phyloP scores from a whole-genome alignment of 2,888 invertebrate genomes.

The Eristalis intricaria region DNA sequence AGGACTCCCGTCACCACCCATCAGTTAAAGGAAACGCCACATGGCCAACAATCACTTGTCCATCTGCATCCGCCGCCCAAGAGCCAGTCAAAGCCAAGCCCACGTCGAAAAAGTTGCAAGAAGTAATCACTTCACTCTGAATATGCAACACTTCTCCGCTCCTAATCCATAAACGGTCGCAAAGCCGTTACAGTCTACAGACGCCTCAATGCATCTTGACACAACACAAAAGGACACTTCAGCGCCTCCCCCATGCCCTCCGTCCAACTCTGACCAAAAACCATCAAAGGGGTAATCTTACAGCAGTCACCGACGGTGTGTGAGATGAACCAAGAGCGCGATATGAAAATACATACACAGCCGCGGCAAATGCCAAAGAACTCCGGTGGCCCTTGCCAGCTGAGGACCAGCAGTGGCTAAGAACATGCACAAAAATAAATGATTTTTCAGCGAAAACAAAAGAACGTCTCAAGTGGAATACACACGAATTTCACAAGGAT shows the following conservation, averaged over 20 bases:
- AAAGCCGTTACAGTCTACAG: background rate
- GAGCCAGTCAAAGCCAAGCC: background rate
- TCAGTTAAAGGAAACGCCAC: too few relatives aligned
- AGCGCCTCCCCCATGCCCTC: background rate
- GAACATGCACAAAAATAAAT: conserved; percentile 57
- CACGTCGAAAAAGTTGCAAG: background rate
- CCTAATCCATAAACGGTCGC: background rate
- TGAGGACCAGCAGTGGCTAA: background rate
- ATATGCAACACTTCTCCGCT: background rate
- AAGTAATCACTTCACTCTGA: background rate
- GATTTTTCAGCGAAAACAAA: conserved; percentile 74
- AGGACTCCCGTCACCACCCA: too few relatives aligned
- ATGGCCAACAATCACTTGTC: too few relatives aligned
- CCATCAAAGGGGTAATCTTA: background rate
- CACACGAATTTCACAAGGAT: conserved; percentile 73
- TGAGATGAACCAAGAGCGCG: conserved; percentile 16
- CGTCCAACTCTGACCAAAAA: background rate
- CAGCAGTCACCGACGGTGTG: background rate
- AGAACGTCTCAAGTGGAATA: conserved; percentile 77
- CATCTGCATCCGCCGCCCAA: background rate
- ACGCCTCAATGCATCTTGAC: background rate
- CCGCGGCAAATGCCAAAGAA: conserved; percentile 65
- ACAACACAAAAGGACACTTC: conserved; percentile 3
- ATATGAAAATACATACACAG: conserved; percentile 27
- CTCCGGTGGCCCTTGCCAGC: conserved; percentile 4